Percentiles rank a stretch among this genome's conserved stretches.
Conservation (phyloP, 2,888 invertebrate genomes). For the Drosophila phalerata region DNA sequence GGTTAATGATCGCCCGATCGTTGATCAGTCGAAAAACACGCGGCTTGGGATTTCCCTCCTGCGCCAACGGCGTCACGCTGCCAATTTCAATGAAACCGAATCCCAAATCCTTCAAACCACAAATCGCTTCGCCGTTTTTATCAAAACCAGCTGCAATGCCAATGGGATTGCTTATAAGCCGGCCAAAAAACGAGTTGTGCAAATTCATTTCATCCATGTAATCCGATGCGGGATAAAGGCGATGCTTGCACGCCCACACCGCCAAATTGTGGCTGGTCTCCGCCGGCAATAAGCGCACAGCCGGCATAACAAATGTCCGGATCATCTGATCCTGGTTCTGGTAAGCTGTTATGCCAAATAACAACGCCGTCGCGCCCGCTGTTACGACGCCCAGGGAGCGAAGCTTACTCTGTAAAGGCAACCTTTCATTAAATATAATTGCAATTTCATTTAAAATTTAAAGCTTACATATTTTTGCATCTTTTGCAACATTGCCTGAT, state of each 20-base stretch:
- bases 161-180: conserved; percentile 93
- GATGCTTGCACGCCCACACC: conserved; percentile 90
- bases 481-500: conserved; percentile 31
- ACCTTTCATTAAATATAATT: not conserved
- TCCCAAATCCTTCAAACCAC: conserved; percentile 93
- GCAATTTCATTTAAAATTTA: not conserved
- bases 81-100: conserved; percentile 99
- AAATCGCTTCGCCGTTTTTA: conserved; percentile 96
- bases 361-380: conserved; percentile 55
- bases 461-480: conserved; percentile 45
- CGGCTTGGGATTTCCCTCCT: conserved; percentile 96
- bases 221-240: conserved; percentile 60
- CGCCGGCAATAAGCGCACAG: conserved; percentile 88
- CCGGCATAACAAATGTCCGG: conserved; percentile 71
- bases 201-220: conserved; percentile 62
- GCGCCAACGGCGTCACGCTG: conserved; percentile 97
- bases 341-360: conserved; percentile 50
- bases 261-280: conserved; percentile 94
- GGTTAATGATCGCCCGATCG: conserved; percentile 96
- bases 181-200: conserved; percentile 90
- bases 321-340: conserved; percentile 45
- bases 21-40: conserved; percentile 94
- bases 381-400: conserved; percentile 66
- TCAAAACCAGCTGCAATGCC: conserved; percentile 99
- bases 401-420: conserved; percentile 45